These are phyloP conservation scores for Glaucidium brasilianum DNA, from an alignment of 2,113 vertebrate genomes.

Conservation along the genomic window DNA sequence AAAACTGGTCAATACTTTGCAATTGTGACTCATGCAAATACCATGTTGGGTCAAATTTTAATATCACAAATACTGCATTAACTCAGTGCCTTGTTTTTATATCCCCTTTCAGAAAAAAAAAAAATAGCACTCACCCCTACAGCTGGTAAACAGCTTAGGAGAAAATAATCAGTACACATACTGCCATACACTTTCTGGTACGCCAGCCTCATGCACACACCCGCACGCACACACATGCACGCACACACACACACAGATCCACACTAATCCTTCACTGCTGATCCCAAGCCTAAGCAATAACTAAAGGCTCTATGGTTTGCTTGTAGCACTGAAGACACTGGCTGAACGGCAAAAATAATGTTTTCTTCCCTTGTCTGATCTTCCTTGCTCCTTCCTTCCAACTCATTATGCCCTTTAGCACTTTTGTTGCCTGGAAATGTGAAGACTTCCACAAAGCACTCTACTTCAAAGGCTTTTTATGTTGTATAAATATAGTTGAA, in stretches of 20 bases:
- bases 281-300: constrained; percentile 61
- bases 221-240: neutral
- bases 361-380: neutral
- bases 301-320: constrained; percentile 64
- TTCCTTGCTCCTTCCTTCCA: neutral
- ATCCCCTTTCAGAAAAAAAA: constrained; percentile 75
- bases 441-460: constrained; percentile 49
- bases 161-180: constrained; percentile 59
- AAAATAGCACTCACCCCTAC: constrained; percentile 62
- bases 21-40: constrained; percentile 74
- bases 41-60: constrained; percentile 62
- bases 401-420: constrained; percentile 12
- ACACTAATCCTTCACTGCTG: constrained; percentile 40
- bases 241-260: neutral
- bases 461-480: constrained; percentile 60
- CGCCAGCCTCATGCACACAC: neutral
- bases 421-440: constrained; percentile 50
- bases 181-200: constrained; percentile 25
- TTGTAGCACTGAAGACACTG: constrained; percentile 70
- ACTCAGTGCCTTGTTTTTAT: constrained; percentile 70
- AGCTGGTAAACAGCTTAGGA: constrained; percentile 66
- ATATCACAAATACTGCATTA: constrained; percentile 76
- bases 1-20: constrained; percentile 72
- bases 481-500: constrained; percentile 73
- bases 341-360: constrained; percentile 61